Conservation (phyloP, 2,797 vertebrate species). For the Malurus leucopterus region DNA sequence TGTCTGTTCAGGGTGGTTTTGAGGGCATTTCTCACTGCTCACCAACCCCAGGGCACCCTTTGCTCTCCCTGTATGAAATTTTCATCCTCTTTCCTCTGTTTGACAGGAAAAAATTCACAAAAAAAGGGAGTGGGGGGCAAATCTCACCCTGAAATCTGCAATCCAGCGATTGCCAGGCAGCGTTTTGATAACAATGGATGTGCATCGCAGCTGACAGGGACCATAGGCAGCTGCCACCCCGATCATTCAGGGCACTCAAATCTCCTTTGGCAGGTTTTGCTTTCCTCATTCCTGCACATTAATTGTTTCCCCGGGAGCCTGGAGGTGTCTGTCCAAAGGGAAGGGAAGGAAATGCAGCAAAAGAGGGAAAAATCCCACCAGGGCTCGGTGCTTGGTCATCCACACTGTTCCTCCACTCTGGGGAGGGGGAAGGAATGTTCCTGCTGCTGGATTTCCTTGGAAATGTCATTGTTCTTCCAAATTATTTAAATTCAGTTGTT, state of each 20-base stretch:
- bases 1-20: neutral
- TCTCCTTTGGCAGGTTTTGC: neutral
- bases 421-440: neutral
- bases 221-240: neutral
- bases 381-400: neutral
- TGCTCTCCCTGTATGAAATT: neutral
- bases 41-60: neutral
- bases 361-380: neutral
- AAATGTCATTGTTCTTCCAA: neutral
- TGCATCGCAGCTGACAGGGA: neutral
- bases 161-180: neutral
- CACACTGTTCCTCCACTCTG: neutral
- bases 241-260: neutral
- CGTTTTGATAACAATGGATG: neutral
- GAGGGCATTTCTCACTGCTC: neutral
- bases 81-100: rapidly evolving
- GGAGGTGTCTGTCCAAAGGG: neutral
- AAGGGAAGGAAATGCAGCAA: neutral
- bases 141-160: neutral
- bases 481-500: neutral
- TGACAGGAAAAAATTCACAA: neutral
- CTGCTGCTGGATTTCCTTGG: neutral
- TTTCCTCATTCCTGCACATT: neutral
- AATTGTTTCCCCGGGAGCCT: neutral
- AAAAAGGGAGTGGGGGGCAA: neutral